Evolutionary conservation across 2,888 invertebrate genomes (phyloP).

Genomic region (Seira ritae): DNA sequence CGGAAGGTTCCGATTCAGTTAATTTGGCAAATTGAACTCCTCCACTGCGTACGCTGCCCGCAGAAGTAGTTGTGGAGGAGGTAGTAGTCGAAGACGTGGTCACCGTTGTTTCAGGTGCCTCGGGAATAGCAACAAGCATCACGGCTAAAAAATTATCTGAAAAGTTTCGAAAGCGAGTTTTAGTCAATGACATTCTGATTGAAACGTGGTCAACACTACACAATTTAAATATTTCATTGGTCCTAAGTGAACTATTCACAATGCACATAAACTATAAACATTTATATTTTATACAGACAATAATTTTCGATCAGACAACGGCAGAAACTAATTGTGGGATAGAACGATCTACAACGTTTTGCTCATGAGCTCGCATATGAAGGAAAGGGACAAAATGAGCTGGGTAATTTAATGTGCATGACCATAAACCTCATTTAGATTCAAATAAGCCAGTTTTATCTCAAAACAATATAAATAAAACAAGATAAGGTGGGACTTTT

Average conservation of each 20-base stretch:
- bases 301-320: too few relatives aligned
- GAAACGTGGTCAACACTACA: too few relatives aligned
- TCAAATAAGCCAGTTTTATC: neutral
- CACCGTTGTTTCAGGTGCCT: conserved; percentile 71
- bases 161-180: neutral
- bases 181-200: neutral
- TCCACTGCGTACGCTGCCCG: conserved; percentile 66
- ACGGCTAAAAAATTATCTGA: conserved; percentile 5
- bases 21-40: conserved; percentile 53
- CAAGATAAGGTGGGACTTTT: conserved; percentile 4
- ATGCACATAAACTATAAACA: too few relatives aligned
- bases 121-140: conserved; percentile 73
- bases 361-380: too few relatives aligned
- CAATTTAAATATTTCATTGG: too few relatives aligned
- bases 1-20: conserved; percentile 42
- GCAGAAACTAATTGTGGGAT: too few relatives aligned
- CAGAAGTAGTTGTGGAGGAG: conserved; percentile 68
- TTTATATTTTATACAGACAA: too few relatives aligned
- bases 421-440: too few relatives aligned
- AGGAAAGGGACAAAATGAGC: too few relatives aligned
- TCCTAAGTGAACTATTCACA: too few relatives aligned
- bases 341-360: too few relatives aligned
- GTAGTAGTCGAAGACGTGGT: conserved; percentile 56
- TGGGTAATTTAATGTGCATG: too few relatives aligned
- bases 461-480: neutral